A percentile compares a stretch with the other conserved stretches of the same genome.
These are phyloP conservation scores for Drosophila niveifrons DNA, from an alignment of 2,888 invertebrate genomes.

Conservation along the genomic window DNA sequence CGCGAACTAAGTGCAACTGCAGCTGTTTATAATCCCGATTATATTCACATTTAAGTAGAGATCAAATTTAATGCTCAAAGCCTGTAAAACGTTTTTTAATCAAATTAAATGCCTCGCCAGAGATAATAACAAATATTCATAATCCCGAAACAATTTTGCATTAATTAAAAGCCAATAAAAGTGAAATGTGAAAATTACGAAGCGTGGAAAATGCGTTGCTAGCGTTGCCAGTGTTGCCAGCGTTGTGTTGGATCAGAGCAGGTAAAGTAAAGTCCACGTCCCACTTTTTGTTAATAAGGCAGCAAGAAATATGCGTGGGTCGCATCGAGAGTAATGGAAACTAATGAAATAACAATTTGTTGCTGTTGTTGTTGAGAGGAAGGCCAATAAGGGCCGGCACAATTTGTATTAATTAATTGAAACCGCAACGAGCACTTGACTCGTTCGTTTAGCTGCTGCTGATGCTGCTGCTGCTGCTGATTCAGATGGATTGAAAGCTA, in stretches of 20 bases:
- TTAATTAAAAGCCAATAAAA: slow-evolving; percentile 75
- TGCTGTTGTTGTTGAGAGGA: slow-evolving; percentile 9
- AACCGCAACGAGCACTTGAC: slow-evolving; percentile 65
- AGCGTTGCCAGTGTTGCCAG: not conserved
- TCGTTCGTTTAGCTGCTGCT: slow-evolving; percentile 10
- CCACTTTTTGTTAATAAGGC: slow-evolving; percentile 53
- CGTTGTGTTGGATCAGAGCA: slow-evolving; percentile 16
- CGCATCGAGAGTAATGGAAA: slow-evolving; percentile 60
- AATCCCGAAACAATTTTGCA: slow-evolving; percentile 66
- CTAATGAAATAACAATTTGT: slow-evolving; percentile 76
- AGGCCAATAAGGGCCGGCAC: slow-evolving; percentile 40
- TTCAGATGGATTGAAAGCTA: slow-evolving; percentile 63
- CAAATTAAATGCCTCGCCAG: slow-evolving; percentile 63
- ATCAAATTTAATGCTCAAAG: slow-evolving; percentile 33
- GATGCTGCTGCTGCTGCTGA: slow-evolving; percentile 52
- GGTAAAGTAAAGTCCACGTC: slow-evolving; percentile 42
- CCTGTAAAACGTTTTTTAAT: slow-evolving; percentile 65
- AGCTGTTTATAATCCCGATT: slow-evolving; percentile 2
- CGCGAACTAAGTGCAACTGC: not conserved
- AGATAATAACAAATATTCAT: slow-evolving; percentile 69
- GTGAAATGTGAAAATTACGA: slow-evolving; percentile 61
- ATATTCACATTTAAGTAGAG: not conserved
- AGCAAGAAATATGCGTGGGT: slow-evolving; percentile 50
- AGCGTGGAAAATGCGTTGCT: slow-evolving; percentile 8
- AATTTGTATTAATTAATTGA: slow-evolving; percentile 79